A percentile compares a stretch with the other conserved stretches of the same genome.
Conservation (phyloP, 1,140 invertebrate species). For the Drosophila watanabei region DNA sequence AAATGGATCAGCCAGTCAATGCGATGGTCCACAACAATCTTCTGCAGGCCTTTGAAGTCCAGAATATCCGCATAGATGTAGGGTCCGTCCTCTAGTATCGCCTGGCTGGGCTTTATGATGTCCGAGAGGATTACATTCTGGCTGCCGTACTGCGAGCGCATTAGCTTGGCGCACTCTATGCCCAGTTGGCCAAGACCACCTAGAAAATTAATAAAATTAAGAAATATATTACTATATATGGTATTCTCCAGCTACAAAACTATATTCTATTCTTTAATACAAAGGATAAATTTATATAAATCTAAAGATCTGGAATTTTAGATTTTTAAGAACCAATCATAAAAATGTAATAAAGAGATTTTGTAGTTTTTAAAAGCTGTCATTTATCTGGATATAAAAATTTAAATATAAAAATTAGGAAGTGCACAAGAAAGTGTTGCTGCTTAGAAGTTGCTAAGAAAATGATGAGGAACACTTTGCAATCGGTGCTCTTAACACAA, state of each 20-base stretch:
- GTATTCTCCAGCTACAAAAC: too few species aligned
- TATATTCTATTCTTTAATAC: not conserved
- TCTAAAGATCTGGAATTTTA: not conserved
- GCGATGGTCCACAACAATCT: conserved; percentile 94
- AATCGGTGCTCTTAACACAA: not conserved
- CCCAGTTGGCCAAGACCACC: conserved; percentile 94
- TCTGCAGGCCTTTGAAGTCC: conserved; percentile 95
- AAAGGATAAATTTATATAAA: not conserved
- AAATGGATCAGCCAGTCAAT: conserved; percentile 97
- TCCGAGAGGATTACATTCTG: conserved; percentile 93
- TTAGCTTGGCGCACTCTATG: conserved; percentile 91
- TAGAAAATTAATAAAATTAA: too few species aligned
- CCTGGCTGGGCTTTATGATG: conserved; percentile 92
- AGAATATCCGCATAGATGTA: conserved; percentile 97
- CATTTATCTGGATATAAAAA: not conserved
- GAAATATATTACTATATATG: too few species aligned
- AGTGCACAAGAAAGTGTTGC: not conserved
- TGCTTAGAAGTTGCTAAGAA: not conserved
- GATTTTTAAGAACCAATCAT: not conserved
- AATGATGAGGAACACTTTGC: not conserved
- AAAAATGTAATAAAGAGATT: too few species aligned
- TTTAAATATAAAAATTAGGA: not conserved
- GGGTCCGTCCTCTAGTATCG: conserved; percentile 89
- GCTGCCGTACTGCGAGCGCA: conserved; percentile 92
- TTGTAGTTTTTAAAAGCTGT: too few species aligned